Percentiles rank a stretch among this genome's conserved stretches.
These are phyloP conservation scores for Eumerus sabulonum DNA, from an alignment of 2,888 invertebrate species.

Conservation along the genomic window DNA sequence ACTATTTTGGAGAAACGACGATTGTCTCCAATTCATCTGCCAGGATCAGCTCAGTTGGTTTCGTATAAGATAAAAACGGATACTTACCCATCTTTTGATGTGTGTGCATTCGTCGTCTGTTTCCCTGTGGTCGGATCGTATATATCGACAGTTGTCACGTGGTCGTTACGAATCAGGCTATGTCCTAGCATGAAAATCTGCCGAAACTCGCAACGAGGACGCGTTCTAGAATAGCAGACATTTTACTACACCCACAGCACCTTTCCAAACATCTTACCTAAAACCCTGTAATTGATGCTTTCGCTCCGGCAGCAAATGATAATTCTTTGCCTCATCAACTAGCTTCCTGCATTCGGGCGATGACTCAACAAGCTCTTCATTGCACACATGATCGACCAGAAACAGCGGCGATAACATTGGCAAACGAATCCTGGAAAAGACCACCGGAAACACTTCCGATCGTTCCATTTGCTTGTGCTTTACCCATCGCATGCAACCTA, in stretches of 20 bases:
- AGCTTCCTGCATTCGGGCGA: slow-evolving; percentile 90
- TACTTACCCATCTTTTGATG: slow-evolving; percentile 85
- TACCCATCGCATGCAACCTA: no score
- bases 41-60: no score
- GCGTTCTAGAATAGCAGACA: slow-evolving; percentile 81
- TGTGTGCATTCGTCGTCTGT: slow-evolving; percentile 89
- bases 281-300: slow-evolving; percentile 88
- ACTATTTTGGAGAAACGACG: no score
- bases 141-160: slow-evolving; percentile 90
- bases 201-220: slow-evolving; percentile 87
- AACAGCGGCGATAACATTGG: no score
- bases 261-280: slow-evolving; percentile 69
- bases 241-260: no score
- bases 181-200: slow-evolving; percentile 93
- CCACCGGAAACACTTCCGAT: slow-evolving; percentile 82
- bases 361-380: slow-evolving; percentile 86
- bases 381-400: no score
- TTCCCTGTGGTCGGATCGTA: slow-evolving; percentile 85
- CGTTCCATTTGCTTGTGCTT: slow-evolving; percentile 82
- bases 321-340: no score
- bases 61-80: no score
- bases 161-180: slow-evolving; percentile 89
- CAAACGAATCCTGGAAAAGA: slow-evolving; percentile 87
- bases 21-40: no score
- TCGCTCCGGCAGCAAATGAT: slow-evolving; percentile 91